Percentiles rank a stretch among this genome's conserved stretches.
These are phyloP conservation scores for Seira musarum DNA, from an alignment of 2,888 invertebrate genomes.

Conservation along the genomic window DNA sequence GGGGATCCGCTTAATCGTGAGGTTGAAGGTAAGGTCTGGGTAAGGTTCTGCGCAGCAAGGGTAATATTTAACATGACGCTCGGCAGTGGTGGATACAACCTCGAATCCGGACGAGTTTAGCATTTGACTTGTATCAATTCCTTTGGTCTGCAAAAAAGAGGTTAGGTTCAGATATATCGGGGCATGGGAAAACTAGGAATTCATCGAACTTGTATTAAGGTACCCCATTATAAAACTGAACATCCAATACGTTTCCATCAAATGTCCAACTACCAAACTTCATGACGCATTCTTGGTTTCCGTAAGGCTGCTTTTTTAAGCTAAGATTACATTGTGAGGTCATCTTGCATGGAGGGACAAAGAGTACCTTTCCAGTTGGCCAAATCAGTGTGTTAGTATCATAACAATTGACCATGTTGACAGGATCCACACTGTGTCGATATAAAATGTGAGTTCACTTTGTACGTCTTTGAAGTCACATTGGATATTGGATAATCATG, in stretches of 20 bases:
- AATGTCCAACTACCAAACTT: constrained; percentile 65
- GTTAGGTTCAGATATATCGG: too few relatives aligned
- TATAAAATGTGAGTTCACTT: too few relatives aligned
- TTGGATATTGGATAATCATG: too few relatives aligned
- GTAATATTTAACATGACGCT: constrained; percentile 55
- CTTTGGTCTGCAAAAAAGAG: constrained; percentile 27
- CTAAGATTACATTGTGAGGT: constrained; percentile 56
- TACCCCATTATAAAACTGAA: constrained; percentile 56
- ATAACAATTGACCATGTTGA: constrained; percentile 47
- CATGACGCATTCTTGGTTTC: constrained; percentile 57
- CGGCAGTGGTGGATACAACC: constrained; percentile 38
- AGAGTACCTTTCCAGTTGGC: constrained; percentile 53
- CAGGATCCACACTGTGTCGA: constrained; percentile 39
- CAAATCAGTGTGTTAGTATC: constrained; percentile 57
- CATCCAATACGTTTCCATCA: constrained; percentile 57
- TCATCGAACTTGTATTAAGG: too few relatives aligned
- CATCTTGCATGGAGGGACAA: constrained; percentile 62
- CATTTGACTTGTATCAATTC: constrained; percentile 29
- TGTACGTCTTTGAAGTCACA: too few relatives aligned
- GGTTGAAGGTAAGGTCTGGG: constrained; percentile 49
- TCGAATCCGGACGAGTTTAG: constrained; percentile 41
- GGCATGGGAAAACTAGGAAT: too few relatives aligned
- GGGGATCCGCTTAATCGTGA: constrained; percentile 36
- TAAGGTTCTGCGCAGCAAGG: constrained; percentile 64
- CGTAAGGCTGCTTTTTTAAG: constrained; percentile 47